phyloP scores from a whole-genome alignment of 2,797 vertebrate genomes.

The Channallabes apus region DNA sequence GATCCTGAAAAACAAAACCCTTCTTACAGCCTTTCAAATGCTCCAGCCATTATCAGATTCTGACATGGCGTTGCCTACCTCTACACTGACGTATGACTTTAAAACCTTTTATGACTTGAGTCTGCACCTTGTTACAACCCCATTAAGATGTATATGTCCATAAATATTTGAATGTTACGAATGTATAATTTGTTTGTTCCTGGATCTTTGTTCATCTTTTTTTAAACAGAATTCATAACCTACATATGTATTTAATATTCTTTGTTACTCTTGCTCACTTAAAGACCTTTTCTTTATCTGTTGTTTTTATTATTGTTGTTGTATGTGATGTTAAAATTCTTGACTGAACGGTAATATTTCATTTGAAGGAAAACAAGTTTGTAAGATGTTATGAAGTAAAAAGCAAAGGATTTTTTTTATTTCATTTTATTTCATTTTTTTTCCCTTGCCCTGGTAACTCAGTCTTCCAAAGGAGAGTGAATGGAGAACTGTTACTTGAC shows the following conservation, averaged over 20 bases:
- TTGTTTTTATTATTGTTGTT: not conserved
- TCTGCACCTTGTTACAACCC: conserved; percentile 10
- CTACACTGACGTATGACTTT: conserved; percentile 39
- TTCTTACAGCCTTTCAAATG: conserved; percentile 23
- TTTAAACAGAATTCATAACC: conserved; percentile 6
- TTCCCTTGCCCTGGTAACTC: conserved; percentile 2
- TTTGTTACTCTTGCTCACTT: not conserved
- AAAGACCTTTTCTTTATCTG: not conserved
- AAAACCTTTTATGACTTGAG: conserved; percentile 37
- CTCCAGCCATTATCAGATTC: conserved; percentile 18
- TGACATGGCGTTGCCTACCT: conserved; percentile 43
- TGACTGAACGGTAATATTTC: not conserved
- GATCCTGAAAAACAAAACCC: conserved; percentile 1
- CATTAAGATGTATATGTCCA: conserved; percentile 11
- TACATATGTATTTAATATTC: not conserved
- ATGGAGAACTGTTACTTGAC: conserved; percentile 40
- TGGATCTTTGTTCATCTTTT: not conserved
- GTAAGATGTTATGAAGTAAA: conserved; percentile 15
- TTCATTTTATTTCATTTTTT: conserved; percentile 4
- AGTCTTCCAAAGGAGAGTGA: conserved; percentile 43
- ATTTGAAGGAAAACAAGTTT: conserved; percentile 6
- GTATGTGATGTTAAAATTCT: not conserved
- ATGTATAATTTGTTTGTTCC: conserved; percentile 7
- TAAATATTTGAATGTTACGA: conserved; percentile 21
- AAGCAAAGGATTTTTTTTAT: not conserved